Conservation (phyloP, 2,797 vertebrate genomes). For the Catharus ustulatus region DNA sequence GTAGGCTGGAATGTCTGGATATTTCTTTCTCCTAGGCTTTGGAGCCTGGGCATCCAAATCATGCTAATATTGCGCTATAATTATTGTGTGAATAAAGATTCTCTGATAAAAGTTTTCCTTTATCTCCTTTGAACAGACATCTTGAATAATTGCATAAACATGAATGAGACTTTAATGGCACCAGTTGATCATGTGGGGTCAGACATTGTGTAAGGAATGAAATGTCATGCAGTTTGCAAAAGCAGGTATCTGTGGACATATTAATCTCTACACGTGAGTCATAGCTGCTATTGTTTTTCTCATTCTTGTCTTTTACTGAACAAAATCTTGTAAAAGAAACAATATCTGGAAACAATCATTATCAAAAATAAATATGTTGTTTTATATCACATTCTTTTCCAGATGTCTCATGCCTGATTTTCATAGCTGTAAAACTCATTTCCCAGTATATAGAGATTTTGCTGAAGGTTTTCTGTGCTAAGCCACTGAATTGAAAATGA, state of each 20-base stretch:
- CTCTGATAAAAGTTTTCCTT: neutral
- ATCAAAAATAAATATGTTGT: neutral
- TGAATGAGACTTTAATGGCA: neutral
- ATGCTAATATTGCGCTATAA: neutral
- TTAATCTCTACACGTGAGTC: neutral
- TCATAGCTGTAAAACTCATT: neutral
- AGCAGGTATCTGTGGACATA: neutral
- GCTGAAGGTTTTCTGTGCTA: neutral
- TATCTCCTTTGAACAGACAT: neutral
- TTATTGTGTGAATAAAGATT: neutral
- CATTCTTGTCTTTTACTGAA: neutral
- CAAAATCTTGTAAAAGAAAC: neutral
- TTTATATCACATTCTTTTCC: neutral
- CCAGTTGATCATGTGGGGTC: neutral
- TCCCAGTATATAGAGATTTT: neutral
- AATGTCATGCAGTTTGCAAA: neutral
- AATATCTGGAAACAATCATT: neutral
- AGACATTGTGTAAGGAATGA: neutral
- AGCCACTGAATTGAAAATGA: neutral
- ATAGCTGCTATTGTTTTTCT: neutral
- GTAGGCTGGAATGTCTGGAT: neutral
- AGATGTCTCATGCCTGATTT: neutral
- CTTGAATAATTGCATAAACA: neutral
- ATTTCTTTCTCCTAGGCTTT: neutral
- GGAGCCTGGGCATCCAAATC: neutral